Base-by-base conservation (phyloP, 2,888 invertebrate species). In the Salticus scenicus region DNA sequence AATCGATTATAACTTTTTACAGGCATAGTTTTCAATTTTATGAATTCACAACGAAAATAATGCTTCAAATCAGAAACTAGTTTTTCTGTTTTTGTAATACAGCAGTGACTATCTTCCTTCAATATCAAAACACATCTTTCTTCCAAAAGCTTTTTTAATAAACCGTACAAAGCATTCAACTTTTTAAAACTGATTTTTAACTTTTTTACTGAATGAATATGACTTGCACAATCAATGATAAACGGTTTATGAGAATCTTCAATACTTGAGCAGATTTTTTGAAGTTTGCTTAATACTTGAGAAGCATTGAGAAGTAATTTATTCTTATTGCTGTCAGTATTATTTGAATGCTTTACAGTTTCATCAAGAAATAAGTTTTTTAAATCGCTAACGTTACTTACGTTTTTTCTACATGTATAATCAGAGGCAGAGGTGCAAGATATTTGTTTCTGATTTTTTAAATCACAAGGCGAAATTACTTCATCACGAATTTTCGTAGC, bases 1-100 rank as follows among this genome's bases (percentile, higher is more conserved):
- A 83, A 83, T 51, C 83, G 71, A 72, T 83, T 77, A 37, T 70
- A 77, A 17, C 75, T 33, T 28, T 83, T 76, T 30, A 83, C 41
- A 20, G 83, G 83, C 71, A 83, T 72, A 17, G 76, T 72, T 41
- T 31, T 77, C 64, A 83, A 66, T 57, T 83, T 83, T 14, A 83
- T 8, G 33, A 71, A 77, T 72, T 83, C 83, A 77, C 57, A 72
- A n/a, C n/a, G 24, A 66, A 70, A 83, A 20, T 77, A 28, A 20
- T 33, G 37, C 27, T 72, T 83, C 66, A 83, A 77, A 77, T 83
- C 83, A 8, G 33, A 24, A 51, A 67, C 76, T 17, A 76, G 41
- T 47, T 72, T 77, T 30, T 66, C 10, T n/a, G 71, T 77, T 31
- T 70, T 31, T 30, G 71, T 83, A 5, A 83, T 57, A 20, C 71